Base-by-base conservation (phyloP, 2,113 vertebrate genomes). In the Pterocles orientalis region DNA sequence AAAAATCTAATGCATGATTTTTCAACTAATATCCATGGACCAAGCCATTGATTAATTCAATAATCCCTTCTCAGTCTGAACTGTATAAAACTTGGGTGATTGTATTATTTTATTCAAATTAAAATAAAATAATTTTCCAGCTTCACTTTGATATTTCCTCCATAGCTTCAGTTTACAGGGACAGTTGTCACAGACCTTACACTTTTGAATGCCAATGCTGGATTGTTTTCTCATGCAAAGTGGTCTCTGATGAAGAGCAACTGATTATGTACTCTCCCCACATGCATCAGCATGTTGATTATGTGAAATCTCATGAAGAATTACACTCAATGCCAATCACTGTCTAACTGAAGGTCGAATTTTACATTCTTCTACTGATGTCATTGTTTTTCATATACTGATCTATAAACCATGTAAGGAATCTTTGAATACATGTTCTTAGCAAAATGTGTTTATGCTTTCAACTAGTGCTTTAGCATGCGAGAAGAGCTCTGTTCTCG, bases 251-350 rank as follows among this genome's bases (percentile, higher is more conserved):
- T 96, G 70, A 66, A 92, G 82, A 93, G 89, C 83, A 91, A 53
- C 89, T 92, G 88, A 96, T 97, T 96, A 96, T 89, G 41, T 91
- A 57, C 94, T 96, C 82, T 85, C 66, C 41, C 70, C 21, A 18
- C 84, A 88, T 66, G 56, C 90, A 94, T 79, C 89, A 94, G 92
- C 94, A 81, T 94, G 92, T 82, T 97, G 96, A 98, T 98, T 96
- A 94, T 93, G 82, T 92, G 95, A 94, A 96, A 91, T 85, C 94
- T 98, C 89, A 18, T 89, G 95, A 95, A 96, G 96, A 97, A 96
- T 98, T 97, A 95, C 43, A 96, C 91, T 96, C 82, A 85, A 7
- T 97, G 97, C 91, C 97, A 98, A 96, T 98, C 97, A 97, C 75
- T 95, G 95, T 95, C 93, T 93, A 92, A 93, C 90, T 95, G 93